phyloP scores from a whole-genome alignment of 2,888 invertebrate genomes.

The Eristalis intricaria region DNA sequence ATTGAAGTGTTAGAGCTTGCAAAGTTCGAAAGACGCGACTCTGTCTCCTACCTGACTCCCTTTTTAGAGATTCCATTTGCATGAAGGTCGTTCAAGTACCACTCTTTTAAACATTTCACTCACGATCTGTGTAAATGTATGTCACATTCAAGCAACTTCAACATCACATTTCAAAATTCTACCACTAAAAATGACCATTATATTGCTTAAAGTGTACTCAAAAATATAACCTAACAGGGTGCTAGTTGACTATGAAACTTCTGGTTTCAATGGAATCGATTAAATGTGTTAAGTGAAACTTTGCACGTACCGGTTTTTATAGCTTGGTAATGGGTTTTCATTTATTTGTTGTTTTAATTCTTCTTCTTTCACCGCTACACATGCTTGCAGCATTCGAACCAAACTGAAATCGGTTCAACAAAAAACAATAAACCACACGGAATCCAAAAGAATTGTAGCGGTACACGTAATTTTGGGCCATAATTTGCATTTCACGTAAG shows the following conservation, averaged over 20 bases:
- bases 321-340: not conserved
- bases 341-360: not conserved
- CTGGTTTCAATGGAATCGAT: not conserved
- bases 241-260: not conserved
- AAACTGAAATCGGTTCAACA: not conserved
- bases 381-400: not conserved
- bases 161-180: not conserved
- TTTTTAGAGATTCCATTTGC: no score
- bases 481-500: not conserved
- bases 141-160: not conserved
- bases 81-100: no score
- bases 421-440: not conserved
- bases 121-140: not conserved
- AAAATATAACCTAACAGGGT: not conserved
- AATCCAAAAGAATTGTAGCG: not conserved
- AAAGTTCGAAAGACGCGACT: no score
- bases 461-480: not conserved
- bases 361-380: not conserved
- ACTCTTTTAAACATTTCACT: not conserved
- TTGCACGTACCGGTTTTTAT: not conserved
- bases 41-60: no score
- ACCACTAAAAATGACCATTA: not conserved
- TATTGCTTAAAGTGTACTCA: not conserved
- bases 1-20: no score
- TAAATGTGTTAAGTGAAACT: not conserved